Base-by-base conservation (phyloP, 2,888 invertebrate species). In the Tubulanus polymorphus region DNA sequence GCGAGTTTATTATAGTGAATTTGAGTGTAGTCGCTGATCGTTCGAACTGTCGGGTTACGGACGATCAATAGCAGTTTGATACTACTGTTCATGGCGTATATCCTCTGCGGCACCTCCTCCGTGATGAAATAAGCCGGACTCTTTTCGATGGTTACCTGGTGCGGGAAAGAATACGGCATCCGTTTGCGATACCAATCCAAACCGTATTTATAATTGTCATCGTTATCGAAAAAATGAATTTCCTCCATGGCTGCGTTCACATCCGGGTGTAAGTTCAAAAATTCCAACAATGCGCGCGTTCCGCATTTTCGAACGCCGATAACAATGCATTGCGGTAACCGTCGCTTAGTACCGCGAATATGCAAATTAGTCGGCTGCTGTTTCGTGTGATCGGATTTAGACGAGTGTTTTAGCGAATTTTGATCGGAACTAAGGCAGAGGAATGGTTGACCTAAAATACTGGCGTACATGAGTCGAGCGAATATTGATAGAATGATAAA, bases 81-180 rank as follows among this genome's bases (percentile, higher is more conserved):
- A 73, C 89, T 88, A 2, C 89, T 86, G 82, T 95, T 93, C 92
- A 96, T 93, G 56, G 91, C 90, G 66, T 88, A 85, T 51, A 97
- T 92, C 61, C 96, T 84, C 80, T 91, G 90, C 15, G 96, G 94
- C 35, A 92, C 94, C 85, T 91, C 89, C 8, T 91, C 89, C 56
- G 91, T 92, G 45, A 94, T 91, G 81, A 96, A 95, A 81, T 96
- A 96, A 71, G 93, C 93, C 10, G 95, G 96, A 69, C 92, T 94
- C 80, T 96, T 96, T 80, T 96, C 95, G 69, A 94, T 90, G 56
- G 93, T 93, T 65, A 94, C 88, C 79, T 93, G 93, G 35, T 90
- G 90, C 62, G 87, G 86, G 80, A 89, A 90, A 1, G 93, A 91
- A 71, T 89, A 87, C 12, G 93, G 93, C 93, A 94, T 94, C 78